Percentiles rank a stretch among this genome's conserved stretches.
phyloP scores from a whole-genome alignment of 2,113 vertebrate genomes.

The Ochotona princeps region DNA sequence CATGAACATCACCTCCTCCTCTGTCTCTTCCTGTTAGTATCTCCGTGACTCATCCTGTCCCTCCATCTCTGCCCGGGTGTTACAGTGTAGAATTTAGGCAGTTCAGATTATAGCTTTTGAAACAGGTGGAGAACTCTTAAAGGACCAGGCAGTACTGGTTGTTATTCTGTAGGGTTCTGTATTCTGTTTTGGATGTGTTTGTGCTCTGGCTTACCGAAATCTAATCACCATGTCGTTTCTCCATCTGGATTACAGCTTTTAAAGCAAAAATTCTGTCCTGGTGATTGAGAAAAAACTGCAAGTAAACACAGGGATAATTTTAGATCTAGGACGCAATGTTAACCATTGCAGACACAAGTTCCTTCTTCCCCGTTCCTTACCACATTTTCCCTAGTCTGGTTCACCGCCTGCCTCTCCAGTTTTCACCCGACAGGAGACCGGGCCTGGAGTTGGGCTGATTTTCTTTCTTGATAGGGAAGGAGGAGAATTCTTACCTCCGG shows the following conservation, averaged over 20 bases:
- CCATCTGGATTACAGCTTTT: conserved; percentile 14
- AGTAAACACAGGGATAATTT: not conserved
- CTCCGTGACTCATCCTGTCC: not conserved
- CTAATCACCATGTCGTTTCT: conserved; percentile 36
- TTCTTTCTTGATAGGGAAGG: not conserved
- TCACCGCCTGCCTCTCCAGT: not conserved
- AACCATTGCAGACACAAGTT: not conserved
- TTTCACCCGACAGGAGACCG: not conserved
- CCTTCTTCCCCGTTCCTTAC: not conserved
- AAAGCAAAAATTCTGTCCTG: conserved; percentile 14
- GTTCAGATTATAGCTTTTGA: not conserved
- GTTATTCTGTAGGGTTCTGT: not conserved
- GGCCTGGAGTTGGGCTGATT: not conserved
- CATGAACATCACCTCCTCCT: not conserved
- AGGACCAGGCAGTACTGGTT: not conserved
- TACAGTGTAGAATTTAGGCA: not conserved
- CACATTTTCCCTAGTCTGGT: not conserved
- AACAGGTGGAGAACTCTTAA: not conserved
- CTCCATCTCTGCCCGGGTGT: not conserved
- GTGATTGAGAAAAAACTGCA: conserved; percentile 5
- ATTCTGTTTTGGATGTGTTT: not conserved
- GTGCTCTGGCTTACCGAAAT: conserved; percentile 29
- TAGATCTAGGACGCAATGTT: not conserved
- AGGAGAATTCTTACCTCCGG: not conserved
- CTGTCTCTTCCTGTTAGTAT: not conserved